Percentiles rank a stretch among this genome's conserved stretches.
Evolutionary conservation across 2,888 invertebrate species (phyloP).

Genomic region (Stratiomys singularior): DNA sequence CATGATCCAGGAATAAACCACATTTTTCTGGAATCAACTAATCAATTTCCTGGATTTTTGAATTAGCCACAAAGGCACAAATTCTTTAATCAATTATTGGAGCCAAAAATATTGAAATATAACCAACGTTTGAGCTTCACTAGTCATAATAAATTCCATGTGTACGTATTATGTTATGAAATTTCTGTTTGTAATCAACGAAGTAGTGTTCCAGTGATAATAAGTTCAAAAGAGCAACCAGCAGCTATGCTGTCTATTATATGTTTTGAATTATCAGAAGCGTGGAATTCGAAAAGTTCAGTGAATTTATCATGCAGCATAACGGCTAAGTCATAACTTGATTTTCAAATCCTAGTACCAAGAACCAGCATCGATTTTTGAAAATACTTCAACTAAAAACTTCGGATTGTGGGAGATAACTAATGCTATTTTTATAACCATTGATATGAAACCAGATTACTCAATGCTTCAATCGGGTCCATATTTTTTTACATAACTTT

Average conservation of each 20-base stretch:
- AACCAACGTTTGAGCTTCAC: neutral
- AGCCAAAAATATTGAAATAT: neutral
- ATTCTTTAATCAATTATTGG: neutral
- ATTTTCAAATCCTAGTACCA: no score
- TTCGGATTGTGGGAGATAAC: no score
- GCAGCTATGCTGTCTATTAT: neutral
- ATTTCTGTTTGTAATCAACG: neutral
- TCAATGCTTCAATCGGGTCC: no score
- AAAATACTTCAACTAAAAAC: no score
- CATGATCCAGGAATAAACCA: no score
- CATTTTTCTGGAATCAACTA: no score
- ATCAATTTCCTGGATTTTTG: neutral
- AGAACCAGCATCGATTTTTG: no score
- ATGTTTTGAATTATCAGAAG: neutral
- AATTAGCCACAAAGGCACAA: neutral
- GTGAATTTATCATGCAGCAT: conserved; percentile 3
- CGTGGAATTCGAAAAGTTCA: neutral
- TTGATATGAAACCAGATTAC: no score
- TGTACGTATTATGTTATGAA: neutral
- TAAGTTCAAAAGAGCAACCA: conserved; percentile 35
- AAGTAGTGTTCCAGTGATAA: neutral
- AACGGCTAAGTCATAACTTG: neutral
- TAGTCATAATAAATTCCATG: conserved; percentile 10
- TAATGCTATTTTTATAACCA: no score
- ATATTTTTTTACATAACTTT: no score